phyloP scores from a whole-genome alignment of 2,888 invertebrate species.

The Ellobium chinense region DNA sequence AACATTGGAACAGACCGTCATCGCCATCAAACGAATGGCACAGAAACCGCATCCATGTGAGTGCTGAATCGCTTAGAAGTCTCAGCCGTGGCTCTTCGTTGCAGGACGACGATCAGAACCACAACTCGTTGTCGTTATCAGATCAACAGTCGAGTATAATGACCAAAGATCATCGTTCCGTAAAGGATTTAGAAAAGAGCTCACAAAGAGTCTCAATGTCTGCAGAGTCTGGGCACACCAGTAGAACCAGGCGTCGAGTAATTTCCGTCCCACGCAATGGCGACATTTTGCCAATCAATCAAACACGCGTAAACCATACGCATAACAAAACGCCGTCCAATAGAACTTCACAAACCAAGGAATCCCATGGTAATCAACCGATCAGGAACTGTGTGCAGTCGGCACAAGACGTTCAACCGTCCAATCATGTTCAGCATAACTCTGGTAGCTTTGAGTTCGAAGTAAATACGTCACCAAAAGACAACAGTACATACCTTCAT shows the following conservation, averaged over 20 bases:
- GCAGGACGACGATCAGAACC: background rate
- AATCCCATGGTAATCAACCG: too few species aligned
- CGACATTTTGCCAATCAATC: background rate
- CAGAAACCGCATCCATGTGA: background rate
- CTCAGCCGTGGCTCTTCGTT: background rate
- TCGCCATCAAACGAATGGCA: background rate
- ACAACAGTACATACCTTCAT: too few species aligned
- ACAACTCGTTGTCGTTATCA: background rate
- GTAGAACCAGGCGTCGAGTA: background rate
- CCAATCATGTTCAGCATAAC: background rate
- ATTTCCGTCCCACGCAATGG: background rate
- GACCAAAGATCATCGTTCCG: too few species aligned
- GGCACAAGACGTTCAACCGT: too few species aligned
- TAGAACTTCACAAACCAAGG: too few species aligned
- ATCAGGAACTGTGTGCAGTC: too few species aligned
- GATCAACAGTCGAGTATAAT: too few species aligned
- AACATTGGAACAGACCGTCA: background rate
- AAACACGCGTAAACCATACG: background rate
- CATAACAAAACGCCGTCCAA: background rate
- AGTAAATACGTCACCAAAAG: background rate
- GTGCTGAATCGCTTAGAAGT: background rate
- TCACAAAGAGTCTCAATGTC: background rate
- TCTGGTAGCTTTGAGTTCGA: too few species aligned
- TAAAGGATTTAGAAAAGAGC: too few species aligned
- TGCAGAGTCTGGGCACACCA: background rate